A percentile compares a stretch with the other conserved stretches of the same genome.
Conservation (phyloP, 1,140 invertebrate species). For the Pygmarrhopalites habei region DNA sequence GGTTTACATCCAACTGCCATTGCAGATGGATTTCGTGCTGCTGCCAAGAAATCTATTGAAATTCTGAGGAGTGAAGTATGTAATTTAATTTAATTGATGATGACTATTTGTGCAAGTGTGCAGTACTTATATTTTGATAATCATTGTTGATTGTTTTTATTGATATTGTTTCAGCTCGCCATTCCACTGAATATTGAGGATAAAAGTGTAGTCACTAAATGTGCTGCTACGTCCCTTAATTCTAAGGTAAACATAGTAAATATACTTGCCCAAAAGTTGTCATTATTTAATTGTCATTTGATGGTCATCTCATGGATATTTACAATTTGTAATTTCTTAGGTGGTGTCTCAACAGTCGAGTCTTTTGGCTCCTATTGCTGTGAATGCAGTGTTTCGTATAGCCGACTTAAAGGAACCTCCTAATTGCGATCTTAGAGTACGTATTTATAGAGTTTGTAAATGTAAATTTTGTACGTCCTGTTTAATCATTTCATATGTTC, state of each 20-base stretch:
- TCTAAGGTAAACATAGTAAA: too few species aligned
- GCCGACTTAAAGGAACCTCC: constrained; percentile 46
- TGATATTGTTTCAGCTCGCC: constrained; percentile 66
- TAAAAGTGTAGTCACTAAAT: constrained; percentile 80
- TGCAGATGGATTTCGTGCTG: constrained; percentile 92
- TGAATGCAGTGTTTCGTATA: constrained; percentile 90
- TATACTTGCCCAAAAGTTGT: too few species aligned
- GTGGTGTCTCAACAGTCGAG: constrained; percentile 96
- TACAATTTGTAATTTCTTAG: too few species aligned
- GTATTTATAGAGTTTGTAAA: constrained; percentile 1
- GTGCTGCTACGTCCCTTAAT: constrained; percentile 93
- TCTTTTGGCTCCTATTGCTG: constrained; percentile 89
- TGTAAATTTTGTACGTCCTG: not conserved
- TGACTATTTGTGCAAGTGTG: not conserved
- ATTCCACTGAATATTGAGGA: constrained; percentile 80
- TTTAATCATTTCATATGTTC: not conserved
- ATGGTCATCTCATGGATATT: too few species aligned
- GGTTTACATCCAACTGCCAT: constrained; percentile 97
- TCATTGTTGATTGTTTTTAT: not conserved
- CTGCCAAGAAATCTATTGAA: constrained; percentile 73
- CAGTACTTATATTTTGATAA: not conserved
- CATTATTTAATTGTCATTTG: too few species aligned
- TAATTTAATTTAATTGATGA: constrained; percentile 1
- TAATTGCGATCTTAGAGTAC: constrained; percentile 51
- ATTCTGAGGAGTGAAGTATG: constrained; percentile 48